Evolutionary conservation across 2,797 vertebrate genomes (phyloP).

Genomic region (Buceros bicornis): DNA sequence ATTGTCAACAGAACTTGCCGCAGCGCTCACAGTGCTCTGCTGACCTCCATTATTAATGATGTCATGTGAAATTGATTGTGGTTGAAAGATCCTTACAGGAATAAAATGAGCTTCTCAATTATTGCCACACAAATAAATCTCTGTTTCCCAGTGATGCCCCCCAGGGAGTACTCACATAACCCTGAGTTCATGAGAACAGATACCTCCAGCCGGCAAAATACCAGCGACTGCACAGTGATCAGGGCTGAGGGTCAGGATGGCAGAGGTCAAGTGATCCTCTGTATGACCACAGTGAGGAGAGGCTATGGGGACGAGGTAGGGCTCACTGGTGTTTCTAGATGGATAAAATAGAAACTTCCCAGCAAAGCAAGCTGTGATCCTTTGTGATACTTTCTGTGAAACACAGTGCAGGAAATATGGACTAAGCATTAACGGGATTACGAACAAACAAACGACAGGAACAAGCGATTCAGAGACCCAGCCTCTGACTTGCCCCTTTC

Average conservation of each 20-base stretch:
- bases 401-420: conserved; percentile 11
- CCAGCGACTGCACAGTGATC: conserved; percentile 60
- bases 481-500: neutral
- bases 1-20: conserved; percentile 66
- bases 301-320: neutral
- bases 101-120: conserved; percentile 86
- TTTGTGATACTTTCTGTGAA: conserved; percentile 26
- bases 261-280: conserved; percentile 47
- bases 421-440: conserved; percentile 57
- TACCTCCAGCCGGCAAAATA: conserved; percentile 57
- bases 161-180: conserved; percentile 65
- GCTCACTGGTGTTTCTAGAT: neutral
- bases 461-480: conserved; percentile 17
- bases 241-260: conserved; percentile 33
- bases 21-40: conserved; percentile 43
- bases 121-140: conserved; percentile 81
- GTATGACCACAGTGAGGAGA: neutral
- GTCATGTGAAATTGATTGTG: conserved; percentile 84
- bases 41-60: conserved; percentile 84
- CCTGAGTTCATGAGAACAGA: conserved; percentile 71
- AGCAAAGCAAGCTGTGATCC: neutral
- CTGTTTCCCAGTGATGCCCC: conserved; percentile 55
- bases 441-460: conserved; percentile 43
- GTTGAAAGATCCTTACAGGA: conserved; percentile 84
- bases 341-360: conserved; percentile 1